A percentile compares a stretch with the other conserved stretches of the same genome.
Evolutionary conservation across 2,888 invertebrate genomes (phyloP).

Genomic region (Drosophila eohydei): DNA sequence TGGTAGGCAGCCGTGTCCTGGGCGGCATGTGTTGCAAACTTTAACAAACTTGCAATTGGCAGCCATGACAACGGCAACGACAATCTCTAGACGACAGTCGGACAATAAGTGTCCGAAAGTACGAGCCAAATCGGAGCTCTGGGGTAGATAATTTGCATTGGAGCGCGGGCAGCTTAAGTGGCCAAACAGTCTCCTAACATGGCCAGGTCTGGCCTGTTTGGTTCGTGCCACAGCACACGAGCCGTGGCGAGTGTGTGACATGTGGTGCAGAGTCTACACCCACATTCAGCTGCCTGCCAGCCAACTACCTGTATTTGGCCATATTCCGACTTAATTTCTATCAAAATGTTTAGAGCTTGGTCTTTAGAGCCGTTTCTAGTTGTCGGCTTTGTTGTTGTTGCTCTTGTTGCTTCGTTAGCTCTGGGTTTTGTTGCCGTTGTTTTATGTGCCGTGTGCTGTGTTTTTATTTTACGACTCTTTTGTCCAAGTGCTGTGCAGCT

Average conservation of each 20-base stretch:
- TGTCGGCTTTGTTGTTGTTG: constrained; percentile 23
- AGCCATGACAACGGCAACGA: constrained; percentile 54
- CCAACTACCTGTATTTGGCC: constrained; percentile 55
- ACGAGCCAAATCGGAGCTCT: constrained; percentile 66
- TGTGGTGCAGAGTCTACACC: constrained; percentile 45
- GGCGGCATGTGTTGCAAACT: constrained; percentile 68
- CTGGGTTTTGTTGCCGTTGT: constrained; percentile 48
- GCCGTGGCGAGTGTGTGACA: constrained; percentile 40
- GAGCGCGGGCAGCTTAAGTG: constrained; percentile 66
- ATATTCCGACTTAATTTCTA: constrained; percentile 58
- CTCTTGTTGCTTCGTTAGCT: constrained; percentile 24
- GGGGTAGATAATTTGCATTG: constrained; percentile 73
- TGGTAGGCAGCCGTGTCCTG: constrained; percentile 54
- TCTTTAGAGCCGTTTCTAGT: constrained; percentile 28
- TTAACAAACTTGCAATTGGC: constrained; percentile 54
- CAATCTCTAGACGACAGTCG: constrained; percentile 58
- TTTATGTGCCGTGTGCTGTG: constrained; percentile 53
- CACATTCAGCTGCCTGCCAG: constrained; percentile 26
- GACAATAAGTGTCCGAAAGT: constrained; percentile 67
- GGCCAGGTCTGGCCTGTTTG: constrained; percentile 3
- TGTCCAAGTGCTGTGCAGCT: constrained; percentile 50
- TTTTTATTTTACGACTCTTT: constrained; percentile 75
- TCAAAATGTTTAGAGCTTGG: constrained; percentile 52
- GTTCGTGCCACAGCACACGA: constrained; percentile 20
- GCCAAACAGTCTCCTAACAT: constrained; percentile 36